These are phyloP conservation scores for Poeciliopsis presidionis DNA, from an alignment of 2,797 vertebrate species.

Conservation along the genomic window DNA sequence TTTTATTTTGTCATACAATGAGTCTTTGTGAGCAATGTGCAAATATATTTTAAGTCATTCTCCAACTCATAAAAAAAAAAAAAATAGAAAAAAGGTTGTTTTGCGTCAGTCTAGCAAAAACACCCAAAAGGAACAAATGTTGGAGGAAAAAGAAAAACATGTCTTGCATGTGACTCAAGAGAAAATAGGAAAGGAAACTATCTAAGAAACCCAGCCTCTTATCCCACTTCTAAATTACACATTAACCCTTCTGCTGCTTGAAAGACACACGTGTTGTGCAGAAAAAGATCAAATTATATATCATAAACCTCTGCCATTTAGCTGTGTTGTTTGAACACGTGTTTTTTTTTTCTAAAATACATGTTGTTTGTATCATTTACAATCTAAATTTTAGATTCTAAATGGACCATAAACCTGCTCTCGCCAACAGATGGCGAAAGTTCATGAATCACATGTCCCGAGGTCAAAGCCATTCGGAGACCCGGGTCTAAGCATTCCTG, in stretches of 20 bases:
- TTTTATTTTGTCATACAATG: background rate
- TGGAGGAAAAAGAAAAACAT: background rate
- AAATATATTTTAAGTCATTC: background rate
- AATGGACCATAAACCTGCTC: background rate
- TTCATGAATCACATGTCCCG: conserved; percentile 34
- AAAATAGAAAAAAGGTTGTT: background rate
- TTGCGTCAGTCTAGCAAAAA: background rate
- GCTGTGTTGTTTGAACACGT: background rate
- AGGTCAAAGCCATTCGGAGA: conserved; percentile 37
- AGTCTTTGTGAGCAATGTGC: background rate
- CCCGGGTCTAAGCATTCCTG: conserved; percentile 28
- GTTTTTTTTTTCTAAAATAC: background rate
- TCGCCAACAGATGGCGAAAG: conserved; percentile 1
- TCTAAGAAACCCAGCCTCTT: background rate
- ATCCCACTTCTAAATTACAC: background rate
- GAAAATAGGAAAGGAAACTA: background rate
- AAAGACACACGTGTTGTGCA: background rate
- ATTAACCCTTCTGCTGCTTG: background rate
- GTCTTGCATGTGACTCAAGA: background rate
- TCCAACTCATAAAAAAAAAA: background rate
- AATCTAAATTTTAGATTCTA: background rate
- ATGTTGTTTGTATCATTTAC: background rate
- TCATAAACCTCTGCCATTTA: background rate
- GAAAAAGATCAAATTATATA: conserved; percentile 3
- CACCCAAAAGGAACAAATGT: background rate